These are phyloP conservation scores for Lasioglossum vierecki DNA, from an alignment of 2,888 invertebrate genomes.

Conservation along the genomic window DNA sequence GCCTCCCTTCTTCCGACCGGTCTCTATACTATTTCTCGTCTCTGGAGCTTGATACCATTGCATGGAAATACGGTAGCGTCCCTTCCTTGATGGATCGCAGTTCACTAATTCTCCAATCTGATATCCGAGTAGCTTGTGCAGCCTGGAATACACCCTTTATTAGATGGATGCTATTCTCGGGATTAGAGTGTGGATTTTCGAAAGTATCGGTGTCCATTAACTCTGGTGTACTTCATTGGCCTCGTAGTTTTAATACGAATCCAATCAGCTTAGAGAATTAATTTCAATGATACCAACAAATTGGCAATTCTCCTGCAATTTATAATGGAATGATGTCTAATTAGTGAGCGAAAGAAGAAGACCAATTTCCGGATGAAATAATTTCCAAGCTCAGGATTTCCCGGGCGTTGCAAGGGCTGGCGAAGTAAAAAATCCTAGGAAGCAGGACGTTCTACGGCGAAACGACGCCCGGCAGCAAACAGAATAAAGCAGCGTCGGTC, in stretches of 20 bases:
- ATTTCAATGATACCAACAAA: too few species aligned
- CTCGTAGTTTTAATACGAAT: background rate
- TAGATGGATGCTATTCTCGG: background rate
- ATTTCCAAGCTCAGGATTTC: background rate
- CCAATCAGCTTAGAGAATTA: background rate
- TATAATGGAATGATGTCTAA: background rate
- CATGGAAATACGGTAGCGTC: background rate
- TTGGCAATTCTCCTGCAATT: too few species aligned
- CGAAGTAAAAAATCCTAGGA: background rate
- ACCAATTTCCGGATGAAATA: background rate
- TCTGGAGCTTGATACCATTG: background rate
- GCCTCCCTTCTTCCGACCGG: slow-evolving; percentile 12
- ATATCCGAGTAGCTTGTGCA: background rate
- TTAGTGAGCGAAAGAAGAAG: too few species aligned
- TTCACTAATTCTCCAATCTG: slow-evolving; percentile 8
- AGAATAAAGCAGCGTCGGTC: background rate
- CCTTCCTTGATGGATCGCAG: slow-evolving; percentile 15
- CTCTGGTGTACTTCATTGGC: background rate
- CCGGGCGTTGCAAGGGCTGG: background rate
- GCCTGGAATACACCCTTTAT: background rate
- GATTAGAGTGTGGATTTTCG: background rate
- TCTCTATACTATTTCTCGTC: slow-evolving; percentile 9
- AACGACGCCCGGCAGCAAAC: background rate
- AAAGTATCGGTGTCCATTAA: background rate
- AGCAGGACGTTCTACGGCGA: background rate